Evolutionary conservation across 64 coral and sea anemone species (phyloP), one percentile per base, ranked within the genome.

Genomic region (Montipora efflorescens): DNA sequence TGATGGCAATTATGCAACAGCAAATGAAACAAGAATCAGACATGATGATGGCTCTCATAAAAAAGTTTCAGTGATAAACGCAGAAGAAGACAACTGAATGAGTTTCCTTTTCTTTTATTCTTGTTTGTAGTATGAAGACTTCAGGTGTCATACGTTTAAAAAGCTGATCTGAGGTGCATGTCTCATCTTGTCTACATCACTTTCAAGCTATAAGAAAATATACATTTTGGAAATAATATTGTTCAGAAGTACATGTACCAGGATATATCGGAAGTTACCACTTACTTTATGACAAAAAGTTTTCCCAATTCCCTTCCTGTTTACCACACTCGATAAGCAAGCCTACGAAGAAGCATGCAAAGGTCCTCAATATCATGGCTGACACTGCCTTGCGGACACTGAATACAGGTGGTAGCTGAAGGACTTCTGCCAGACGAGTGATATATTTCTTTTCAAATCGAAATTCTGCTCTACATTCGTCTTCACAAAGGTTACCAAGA

Each of bases 311-410:
- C 52, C 2, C 52, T 55, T 55, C 52, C 52, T 55, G 52, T 87
- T 16, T 87, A 87, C 4, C 61, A 19, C 13, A 52, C 59, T 47
- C 59, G 83, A 76, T 88, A 88, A 20, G 67, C 46, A 59, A 88
- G 18, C 69, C 86, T 73, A 48, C 19, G 21, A 16, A 88, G 71
- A 28, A 88, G 86, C 28, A 74, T 74, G 49, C 86, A 88, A 59
- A 75, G 18, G 6, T 44, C 25, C 86, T 47, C 52, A 7, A 55
- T 55, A 55, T 87, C 83, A 71, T 51, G 59, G 48, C 83, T 67
- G 22, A 71, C 47, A 67, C 55, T 87, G 22, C 53, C 83, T 87
- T 87, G 83, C 8, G 8, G n/a, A 28, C 0, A 45, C 55, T 81
- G 15, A 81, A 81, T 20, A 21, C n/a, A 52, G 1, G n/a, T 81